Percentiles rank a stretch among this genome's conserved stretches.
Conservation (phyloP, 2,113 vertebrate species). For the Girardinichthys multiradiatus region DNA sequence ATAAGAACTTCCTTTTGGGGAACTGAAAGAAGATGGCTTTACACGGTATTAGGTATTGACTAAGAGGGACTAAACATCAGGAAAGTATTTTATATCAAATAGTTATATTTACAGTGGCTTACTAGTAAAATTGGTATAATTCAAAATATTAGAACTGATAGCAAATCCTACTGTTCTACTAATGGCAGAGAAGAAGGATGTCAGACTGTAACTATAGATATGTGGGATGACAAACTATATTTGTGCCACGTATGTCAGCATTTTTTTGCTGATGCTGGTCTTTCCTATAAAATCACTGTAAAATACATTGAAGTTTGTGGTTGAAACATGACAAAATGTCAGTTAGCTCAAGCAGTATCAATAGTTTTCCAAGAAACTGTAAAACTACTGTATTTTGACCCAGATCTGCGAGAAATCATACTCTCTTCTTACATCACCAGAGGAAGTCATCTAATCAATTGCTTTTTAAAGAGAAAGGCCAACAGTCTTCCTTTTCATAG, state of each 20-base stretch:
- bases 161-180: neutral
- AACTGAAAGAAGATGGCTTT: too few relatives aligned
- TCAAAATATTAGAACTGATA: neutral
- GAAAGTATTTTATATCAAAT: neutral
- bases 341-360: too few relatives aligned
- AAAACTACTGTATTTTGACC: conserved; percentile 17
- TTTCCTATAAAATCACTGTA: neutral
- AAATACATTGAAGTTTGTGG: neutral
- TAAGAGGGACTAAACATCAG: too few relatives aligned
- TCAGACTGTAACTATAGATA: neutral
- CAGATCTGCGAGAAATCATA: conserved; percentile 37
- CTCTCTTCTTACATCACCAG: conserved; percentile 56
- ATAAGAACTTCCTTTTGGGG: too few relatives aligned
- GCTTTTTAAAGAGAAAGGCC: conserved; percentile 37
- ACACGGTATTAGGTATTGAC: too few relatives aligned
- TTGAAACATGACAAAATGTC: neutral
- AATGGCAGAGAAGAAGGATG: neutral
- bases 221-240: neutral
- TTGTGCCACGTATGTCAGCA: neutral
- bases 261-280: neutral
- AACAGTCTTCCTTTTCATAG: conserved; percentile 29
- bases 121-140: neutral
- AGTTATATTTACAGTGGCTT: neutral
- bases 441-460: conserved; percentile 66
- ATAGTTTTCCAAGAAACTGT: neutral